Evolutionary conservation across 2,113 vertebrate genomes (phyloP), one percentile per base, ranked within the genome.

Genomic region (Phyllopteryx taeniolatus): DNA sequence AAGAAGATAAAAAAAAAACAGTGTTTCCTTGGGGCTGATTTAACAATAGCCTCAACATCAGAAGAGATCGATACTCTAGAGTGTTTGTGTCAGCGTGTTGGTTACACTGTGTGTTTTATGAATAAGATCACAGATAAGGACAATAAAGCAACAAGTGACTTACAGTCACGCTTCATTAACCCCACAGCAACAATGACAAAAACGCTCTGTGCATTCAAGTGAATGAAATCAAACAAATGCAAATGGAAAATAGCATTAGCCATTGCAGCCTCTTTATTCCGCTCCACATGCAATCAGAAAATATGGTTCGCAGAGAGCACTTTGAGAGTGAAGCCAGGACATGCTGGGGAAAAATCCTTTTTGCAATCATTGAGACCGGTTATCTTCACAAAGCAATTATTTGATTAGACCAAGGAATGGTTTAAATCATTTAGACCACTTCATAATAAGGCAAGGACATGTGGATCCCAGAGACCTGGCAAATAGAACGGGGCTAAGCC

Each of bases 331-430:
- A 77, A 83, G 86, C 84, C 68, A 75, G 71, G 71, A 86, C 85
- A 87, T 86, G 83, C 19, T 20, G 19, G 53, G 27, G 13, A 33
- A 27, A 75, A 78, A 59, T 84, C 73, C 70, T 82, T 69, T 76
- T 84, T 76, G 84, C 81, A 83, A 87, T 89, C 86, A 87, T 72
- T 81, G 47, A 74, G 74, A 63, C 31, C 71, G 68, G 71, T 88
- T 89, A 91, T 92, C 89, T 82, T 61, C 84, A 87, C 86, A 74
- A 83, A 88, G 84, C 89, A 92, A 93, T 90, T 92, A 91, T 92
- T 92, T 92, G 89, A 92, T 92, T 90, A 92, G 87, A 83, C 59
- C 35, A 79, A 80, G 84, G 81, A 86, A 76, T 81, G 68, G 83
- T 87, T 88, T 87, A 83, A 88, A 85, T 85, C 86, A 88, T 90